A percentile compares a stretch with the other conserved stretches of the same genome.
These are phyloP conservation scores for Sebastes nivosus DNA, from an alignment of 2,797 vertebrate species.

Conservation along the genomic window DNA sequence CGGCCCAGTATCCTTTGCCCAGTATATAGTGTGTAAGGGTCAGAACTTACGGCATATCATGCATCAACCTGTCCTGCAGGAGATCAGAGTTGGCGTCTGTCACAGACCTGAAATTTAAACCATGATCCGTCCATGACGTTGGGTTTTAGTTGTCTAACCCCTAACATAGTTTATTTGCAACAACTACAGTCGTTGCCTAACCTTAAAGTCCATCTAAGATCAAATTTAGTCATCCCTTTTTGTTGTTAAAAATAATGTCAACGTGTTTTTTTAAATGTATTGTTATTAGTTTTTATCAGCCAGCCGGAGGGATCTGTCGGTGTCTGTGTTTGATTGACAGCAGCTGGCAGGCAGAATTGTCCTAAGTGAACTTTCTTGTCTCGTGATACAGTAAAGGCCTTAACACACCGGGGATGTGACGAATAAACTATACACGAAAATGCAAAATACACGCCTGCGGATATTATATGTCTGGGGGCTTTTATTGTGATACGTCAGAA, in stretches of 20 bases:
- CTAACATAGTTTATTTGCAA: not conserved
- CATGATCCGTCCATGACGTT: not conserved
- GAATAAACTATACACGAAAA: too few species aligned
- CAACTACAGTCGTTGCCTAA: too few species aligned
- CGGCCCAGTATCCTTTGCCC: not conserved
- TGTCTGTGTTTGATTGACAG: not conserved
- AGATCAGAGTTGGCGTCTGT: not conserved
- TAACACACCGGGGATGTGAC: too few species aligned
- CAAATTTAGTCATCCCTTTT: too few species aligned
- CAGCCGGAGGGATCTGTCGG: too few species aligned
- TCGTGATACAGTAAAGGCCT: not conserved
- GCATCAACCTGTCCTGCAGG: not conserved
- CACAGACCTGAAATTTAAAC: not conserved
- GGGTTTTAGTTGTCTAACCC: not conserved
- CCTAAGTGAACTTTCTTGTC: not conserved
- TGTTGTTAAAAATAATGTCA: not conserved
- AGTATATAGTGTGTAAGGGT: not conserved
- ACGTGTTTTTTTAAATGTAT: not conserved
- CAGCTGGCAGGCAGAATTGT: not conserved
- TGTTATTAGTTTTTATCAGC: not conserved
- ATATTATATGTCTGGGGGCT: too few species aligned
- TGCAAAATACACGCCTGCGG: too few species aligned
- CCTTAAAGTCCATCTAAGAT: too few species aligned
- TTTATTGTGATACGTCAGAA: too few species aligned
- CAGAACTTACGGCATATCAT: not conserved